phyloP scores from a whole-genome alignment of 1,140 invertebrate species.

The Drusus annulatus region DNA sequence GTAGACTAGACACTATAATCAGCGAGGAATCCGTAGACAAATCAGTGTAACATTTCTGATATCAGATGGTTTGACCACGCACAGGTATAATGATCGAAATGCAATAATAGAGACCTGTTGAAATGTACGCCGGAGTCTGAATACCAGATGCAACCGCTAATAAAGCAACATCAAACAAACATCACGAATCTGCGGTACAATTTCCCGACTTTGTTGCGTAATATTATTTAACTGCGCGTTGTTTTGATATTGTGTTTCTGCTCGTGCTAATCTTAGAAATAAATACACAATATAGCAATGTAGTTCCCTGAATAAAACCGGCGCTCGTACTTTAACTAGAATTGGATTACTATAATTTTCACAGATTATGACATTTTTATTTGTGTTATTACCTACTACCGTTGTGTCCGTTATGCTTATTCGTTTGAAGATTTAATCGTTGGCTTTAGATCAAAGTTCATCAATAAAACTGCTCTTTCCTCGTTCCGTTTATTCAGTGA shows the following conservation, averaged over 20 bases:
- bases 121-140: neutral
- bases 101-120: conserved; percentile 7
- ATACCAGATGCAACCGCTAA: conserved; percentile 10
- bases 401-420: no score
- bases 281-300: neutral
- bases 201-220: conserved; percentile 2
- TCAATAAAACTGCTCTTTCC: no score
- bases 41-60: neutral
- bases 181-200: conserved; percentile 3
- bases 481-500: no score
- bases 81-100: neutral
- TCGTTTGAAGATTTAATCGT: no score
- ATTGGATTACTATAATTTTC: no score
- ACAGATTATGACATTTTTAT: no score
- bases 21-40: neutral
- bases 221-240: neutral
- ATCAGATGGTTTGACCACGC: neutral
- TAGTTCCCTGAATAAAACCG: no score
- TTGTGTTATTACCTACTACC: no score
- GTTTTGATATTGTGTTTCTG: conserved; percentile 3
- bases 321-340: no score
- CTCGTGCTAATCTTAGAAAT: neutral
- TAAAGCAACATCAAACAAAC: conserved; percentile 2
- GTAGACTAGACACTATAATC: neutral
- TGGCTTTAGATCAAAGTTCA: no score